Base-by-base conservation (phyloP, 35 echinoderm and acorn worm genomes). In the Chiridota heheva region DNA sequence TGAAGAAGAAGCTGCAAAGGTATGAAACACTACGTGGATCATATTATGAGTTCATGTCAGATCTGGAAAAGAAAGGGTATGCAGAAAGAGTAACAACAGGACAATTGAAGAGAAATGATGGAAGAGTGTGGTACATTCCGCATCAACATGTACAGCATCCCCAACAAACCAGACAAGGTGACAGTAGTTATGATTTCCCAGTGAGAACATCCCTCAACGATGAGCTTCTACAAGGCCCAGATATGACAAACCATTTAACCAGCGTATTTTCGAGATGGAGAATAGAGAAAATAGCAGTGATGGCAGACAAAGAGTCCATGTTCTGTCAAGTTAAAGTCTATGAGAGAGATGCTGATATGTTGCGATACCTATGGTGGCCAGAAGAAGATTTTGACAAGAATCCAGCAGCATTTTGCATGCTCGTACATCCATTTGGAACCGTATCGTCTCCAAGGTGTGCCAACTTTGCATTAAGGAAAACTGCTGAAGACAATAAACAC, bases 281-380 rank as follows among this genome's bases (percentile, higher is more conserved):
- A 40, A 5, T 36, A 64, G 77, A 53, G 3, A 36, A 16, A 26
- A 57, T 67, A 35, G 78, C 78, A 13, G n/a, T 81, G 18, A 61
- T 60, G 56, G 78, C 60, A 8, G 58, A 81, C 60, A 67, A 65
- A 5, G 78, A 81, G 56, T 42, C 71, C 1, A 75, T 75, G 71
- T 75, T 75, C 36, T 47, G 56, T 41, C 56, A 79, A 61, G 66
- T 83, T 1, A 15, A 46, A 7, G 66, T 83, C 35, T 46, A 44
- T 16, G 36, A 36, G 0, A 3, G 25, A 67, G 63, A 83, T 44
- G 31, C 63, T 63, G 66, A 69, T 57, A 12, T 83, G 43, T 36
- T 83, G 41, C 69, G 81, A 72, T 83, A 63, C 81, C 36, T 83
- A 33, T 83, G 80, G 81, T 83, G 81, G 81, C 61, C 63, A 57